Percentiles rank a stretch among this genome's conserved stretches.
phyloP scores from a whole-genome alignment of 1,140 invertebrate genomes.

The Coenobita brevimanus region DNA sequence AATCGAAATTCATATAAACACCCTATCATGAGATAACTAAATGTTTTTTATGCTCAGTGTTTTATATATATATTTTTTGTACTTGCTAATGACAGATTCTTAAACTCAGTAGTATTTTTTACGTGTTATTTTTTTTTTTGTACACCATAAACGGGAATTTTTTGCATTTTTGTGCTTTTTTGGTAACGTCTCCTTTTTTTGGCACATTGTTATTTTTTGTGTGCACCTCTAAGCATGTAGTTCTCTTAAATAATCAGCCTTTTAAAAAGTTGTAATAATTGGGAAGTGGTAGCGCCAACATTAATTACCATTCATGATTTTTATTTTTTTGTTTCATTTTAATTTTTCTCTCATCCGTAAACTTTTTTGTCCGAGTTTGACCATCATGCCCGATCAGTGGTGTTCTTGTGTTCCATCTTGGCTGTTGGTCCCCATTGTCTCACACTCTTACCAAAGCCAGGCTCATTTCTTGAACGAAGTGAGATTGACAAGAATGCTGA shows the following conservation, averaged over 20 bases:
- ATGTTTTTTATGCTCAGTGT: background rate
- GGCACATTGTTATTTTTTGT: conserved; percentile 35
- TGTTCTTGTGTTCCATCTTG: too few relatives aligned
- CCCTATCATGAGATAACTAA: background rate
- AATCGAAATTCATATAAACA: too few relatives aligned
- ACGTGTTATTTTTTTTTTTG: background rate
- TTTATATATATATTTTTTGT: conserved; percentile 17
- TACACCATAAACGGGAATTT: conserved; percentile 13
- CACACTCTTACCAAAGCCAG: too few relatives aligned
- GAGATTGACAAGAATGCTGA: too few relatives aligned
- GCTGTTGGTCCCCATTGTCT: too few relatives aligned
- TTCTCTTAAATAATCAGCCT: conserved; percentile 17
- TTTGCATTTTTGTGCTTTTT: conserved; percentile 46
- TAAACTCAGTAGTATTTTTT: conserved; percentile 2
- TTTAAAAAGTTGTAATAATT: background rate
- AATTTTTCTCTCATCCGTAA: background rate
- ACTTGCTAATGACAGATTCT: background rate
- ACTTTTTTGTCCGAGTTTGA: too few relatives aligned
- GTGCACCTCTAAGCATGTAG: conserved; percentile 51
- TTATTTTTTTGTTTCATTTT: conserved; percentile 8
- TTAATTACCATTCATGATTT: conserved; percentile 11
- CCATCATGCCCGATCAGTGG: too few relatives aligned
- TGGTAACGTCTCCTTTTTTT: conserved; percentile 42
- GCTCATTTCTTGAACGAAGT: too few relatives aligned
- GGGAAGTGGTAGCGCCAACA: background rate